Conservation (phyloP, 2,797 vertebrate genomes). For the Gallinago solitaria region DNA sequence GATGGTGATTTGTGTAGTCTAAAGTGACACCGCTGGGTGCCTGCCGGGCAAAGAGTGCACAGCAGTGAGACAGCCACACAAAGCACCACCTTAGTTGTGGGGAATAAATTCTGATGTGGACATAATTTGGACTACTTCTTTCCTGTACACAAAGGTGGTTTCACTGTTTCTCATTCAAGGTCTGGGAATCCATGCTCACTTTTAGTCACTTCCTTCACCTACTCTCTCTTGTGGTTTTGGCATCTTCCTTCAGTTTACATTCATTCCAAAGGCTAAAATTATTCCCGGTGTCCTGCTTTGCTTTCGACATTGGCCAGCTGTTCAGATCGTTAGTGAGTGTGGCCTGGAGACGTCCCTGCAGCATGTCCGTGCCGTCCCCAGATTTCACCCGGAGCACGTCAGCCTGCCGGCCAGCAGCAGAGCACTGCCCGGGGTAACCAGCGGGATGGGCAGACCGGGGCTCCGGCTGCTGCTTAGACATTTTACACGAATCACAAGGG, state of each 20-base stretch:
- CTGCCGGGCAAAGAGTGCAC: neutral
- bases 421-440: neutral
- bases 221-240: neutral
- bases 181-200: neutral
- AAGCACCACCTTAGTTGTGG: neutral
- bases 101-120: neutral
- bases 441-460: neutral
- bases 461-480: neutral
- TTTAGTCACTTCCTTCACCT: neutral
- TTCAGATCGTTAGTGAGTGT: neutral
- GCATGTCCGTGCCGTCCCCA: fast-evolving
- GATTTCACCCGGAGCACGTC: neutral
- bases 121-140: neutral
- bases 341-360: neutral
- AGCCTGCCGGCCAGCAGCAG: neutral
- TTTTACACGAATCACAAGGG: neutral
- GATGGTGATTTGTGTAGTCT: neutral
- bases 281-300: neutral
- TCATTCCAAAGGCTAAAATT: neutral
- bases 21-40: neutral
- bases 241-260: neutral
- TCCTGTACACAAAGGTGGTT: neutral
- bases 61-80: neutral
- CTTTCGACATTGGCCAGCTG: neutral
- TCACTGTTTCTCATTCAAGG: neutral